A percentile compares a stretch with the other conserved stretches of the same genome.
Evolutionary conservation across 2,888 invertebrate species (phyloP).

Genomic region (Eretmocerus hayati): DNA sequence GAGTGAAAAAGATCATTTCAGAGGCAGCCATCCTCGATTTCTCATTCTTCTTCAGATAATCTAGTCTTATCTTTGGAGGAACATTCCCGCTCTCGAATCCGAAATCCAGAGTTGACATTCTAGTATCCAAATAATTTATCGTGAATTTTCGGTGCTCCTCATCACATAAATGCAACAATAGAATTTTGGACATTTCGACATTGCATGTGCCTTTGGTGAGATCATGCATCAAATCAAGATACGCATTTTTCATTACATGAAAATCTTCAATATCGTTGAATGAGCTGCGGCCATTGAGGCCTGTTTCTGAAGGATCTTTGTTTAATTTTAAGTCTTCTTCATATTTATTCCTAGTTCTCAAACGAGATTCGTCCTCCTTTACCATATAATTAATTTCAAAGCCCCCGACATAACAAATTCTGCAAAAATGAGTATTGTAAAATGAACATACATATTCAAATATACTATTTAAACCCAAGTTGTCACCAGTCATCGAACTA

Average conservation of each 20-base stretch:
- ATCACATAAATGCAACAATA: not conserved
- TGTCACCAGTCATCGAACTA: not conserved
- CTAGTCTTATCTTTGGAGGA: not conserved
- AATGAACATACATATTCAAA: not conserved
- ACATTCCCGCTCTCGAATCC: not conserved
- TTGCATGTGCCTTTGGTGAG: not conserved
- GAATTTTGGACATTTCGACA: not conserved
- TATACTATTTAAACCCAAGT: not conserved
- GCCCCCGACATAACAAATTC: conserved; percentile 2
- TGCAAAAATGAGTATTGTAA: not conserved
- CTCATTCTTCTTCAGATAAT: not conserved
- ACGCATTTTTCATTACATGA: not conserved
- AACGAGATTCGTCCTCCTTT: not conserved
- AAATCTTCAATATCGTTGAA: not conserved
- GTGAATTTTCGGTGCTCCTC: not conserved
- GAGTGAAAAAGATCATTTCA: not conserved
- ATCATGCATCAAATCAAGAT: not conserved
- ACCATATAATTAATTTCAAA: not conserved
- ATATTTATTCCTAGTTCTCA: not conserved
- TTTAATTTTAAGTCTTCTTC: not conserved
- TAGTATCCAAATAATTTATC: not conserved
- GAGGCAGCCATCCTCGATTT: not conserved
- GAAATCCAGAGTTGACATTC: not conserved
- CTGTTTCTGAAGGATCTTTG: not conserved
- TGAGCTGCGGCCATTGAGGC: not conserved